A percentile compares a stretch with the other conserved stretches of the same genome.
Evolutionary conservation across 2,797 vertebrate species (phyloP).

Genomic region (Lophius americanus): DNA sequence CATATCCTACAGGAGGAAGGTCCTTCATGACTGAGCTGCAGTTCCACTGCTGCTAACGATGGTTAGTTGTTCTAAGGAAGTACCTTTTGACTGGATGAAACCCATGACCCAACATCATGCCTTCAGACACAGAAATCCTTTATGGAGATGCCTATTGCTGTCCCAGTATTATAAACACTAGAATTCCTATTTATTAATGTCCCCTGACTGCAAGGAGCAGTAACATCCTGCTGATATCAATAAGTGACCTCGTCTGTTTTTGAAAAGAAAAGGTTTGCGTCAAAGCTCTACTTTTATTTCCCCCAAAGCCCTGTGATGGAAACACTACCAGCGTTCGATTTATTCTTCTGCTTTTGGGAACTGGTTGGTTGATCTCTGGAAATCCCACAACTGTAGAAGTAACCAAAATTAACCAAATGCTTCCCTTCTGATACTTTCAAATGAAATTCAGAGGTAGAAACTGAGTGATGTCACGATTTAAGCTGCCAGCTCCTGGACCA

Average conservation of each 20-base stretch:
- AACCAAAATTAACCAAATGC: background rate
- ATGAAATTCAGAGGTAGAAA: too few relatives aligned
- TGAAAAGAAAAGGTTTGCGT: background rate
- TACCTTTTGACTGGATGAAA: slow-evolving; percentile 16
- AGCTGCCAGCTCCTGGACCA: too few relatives aligned
- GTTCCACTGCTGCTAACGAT: slow-evolving; percentile 13
- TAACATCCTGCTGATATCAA: background rate
- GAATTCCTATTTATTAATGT: too few relatives aligned
- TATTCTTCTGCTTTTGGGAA: too few relatives aligned
- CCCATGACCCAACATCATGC: background rate
- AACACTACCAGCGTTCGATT: background rate
- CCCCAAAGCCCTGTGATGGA: background rate
- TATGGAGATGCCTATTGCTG: background rate
- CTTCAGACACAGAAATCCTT: background rate
- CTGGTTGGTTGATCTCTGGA: too few relatives aligned
- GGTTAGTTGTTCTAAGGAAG: too few relatives aligned
- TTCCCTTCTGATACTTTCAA: too few relatives aligned
- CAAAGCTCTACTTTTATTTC: background rate
- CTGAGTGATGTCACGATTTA: too few relatives aligned
- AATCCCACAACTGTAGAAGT: too few relatives aligned
- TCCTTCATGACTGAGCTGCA: slow-evolving; percentile 36
- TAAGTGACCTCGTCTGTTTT: background rate
- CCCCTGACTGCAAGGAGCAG: too few relatives aligned
- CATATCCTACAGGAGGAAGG: slow-evolving; percentile 25
- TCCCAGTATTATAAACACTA: background rate